A percentile compares a stretch with the other conserved stretches of the same genome.
phyloP scores from a whole-genome alignment of 2,797 vertebrate species.

The Coregonus ussuriensis region DNA sequence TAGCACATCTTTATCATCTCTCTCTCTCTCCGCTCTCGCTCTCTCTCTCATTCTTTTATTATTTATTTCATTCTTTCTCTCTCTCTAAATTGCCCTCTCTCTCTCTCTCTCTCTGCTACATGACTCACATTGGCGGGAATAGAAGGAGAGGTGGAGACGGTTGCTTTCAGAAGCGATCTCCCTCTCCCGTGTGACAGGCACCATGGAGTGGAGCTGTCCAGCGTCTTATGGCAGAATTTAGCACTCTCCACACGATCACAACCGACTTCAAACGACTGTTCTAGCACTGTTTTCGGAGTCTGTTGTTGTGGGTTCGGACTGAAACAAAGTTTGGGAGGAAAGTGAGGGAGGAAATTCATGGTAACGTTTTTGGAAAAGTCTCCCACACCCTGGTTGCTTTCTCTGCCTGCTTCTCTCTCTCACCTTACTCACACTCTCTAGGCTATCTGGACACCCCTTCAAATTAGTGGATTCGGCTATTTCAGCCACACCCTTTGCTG shows the following conservation, averaged over 20 bases:
- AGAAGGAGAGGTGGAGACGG: slow-evolving; percentile 37
- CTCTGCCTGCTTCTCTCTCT: slow-evolving; percentile 31
- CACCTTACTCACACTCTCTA: slow-evolving; percentile 7
- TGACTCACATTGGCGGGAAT: slow-evolving; percentile 37
- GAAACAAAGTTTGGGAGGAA: slow-evolving; percentile 41
- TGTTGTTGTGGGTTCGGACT: slow-evolving; percentile 22
- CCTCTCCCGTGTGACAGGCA: slow-evolving; percentile 46
- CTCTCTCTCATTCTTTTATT: not conserved
- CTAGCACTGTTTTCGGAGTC: slow-evolving; percentile 44
- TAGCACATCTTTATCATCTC: slow-evolving; percentile 52
- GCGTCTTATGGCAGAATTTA: slow-evolving; percentile 55
- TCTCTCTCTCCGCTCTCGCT: slow-evolving; percentile 41
- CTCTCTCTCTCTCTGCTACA: slow-evolving; percentile 15
- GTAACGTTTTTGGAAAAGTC: slow-evolving; percentile 12
- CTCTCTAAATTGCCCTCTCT: not conserved
- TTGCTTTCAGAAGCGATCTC: slow-evolving; percentile 66
- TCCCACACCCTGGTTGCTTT: slow-evolving; percentile 16
- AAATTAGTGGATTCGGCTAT: no score
- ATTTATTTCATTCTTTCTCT: slow-evolving; percentile 17
- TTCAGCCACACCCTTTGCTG: no score
- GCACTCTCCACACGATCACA: slow-evolving; percentile 42
- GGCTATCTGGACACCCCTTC: not conserved
- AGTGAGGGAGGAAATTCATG: not conserved
- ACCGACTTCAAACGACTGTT: slow-evolving; percentile 42
- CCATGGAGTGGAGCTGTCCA: slow-evolving; percentile 51